phyloP scores from a whole-genome alignment of 1,140 invertebrate species.

The Dendrolimus kikuchii region DNA sequence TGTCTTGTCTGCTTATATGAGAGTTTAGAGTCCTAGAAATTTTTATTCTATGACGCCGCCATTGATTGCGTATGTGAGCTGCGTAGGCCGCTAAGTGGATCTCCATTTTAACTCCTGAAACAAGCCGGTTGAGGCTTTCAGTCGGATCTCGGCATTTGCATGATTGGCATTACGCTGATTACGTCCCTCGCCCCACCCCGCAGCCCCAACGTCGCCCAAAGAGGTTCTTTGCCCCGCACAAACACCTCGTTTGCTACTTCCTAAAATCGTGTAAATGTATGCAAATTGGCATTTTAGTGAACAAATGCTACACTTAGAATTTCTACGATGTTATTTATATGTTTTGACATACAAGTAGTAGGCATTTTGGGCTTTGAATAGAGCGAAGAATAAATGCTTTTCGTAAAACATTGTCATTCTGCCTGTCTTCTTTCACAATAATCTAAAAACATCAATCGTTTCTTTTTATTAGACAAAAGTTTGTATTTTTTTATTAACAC shows the following conservation, averaged over 20 bases:
- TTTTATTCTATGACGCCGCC: slow-evolving; percentile 37
- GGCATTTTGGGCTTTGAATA: too few species aligned
- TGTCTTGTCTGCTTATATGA: too few species aligned
- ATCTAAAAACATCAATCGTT: too few species aligned
- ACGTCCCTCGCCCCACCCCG: slow-evolving; percentile 27
- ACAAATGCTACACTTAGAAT: slow-evolving; percentile 1
- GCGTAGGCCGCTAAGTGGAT: slow-evolving; percentile 66
- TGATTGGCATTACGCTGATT: slow-evolving; percentile 71
- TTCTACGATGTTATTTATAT: slow-evolving; percentile 25
- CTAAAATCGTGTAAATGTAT: slow-evolving; percentile 51
- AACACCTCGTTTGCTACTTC: slow-evolving; percentile 21
- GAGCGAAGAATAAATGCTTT: too few species aligned
- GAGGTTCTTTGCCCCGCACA: slow-evolving; percentile 16
- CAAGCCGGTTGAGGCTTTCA: slow-evolving; percentile 69
- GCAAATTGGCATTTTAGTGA: slow-evolving; percentile 53
- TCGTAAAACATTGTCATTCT: too few species aligned
- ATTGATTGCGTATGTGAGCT: slow-evolving; percentile 66
- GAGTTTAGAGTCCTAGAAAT: neutral
- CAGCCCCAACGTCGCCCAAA: neutral
- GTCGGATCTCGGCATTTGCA: slow-evolving; percentile 68
- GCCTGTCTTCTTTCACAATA: too few species aligned
- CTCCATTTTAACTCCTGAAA: slow-evolving; percentile 72
- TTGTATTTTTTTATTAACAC: too few species aligned
- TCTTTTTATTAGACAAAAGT: too few species aligned
- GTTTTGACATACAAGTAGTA: neutral